Conservation (phyloP, 64 coral and sea anemone species). For the Cladopsammia gracilis region DNA sequence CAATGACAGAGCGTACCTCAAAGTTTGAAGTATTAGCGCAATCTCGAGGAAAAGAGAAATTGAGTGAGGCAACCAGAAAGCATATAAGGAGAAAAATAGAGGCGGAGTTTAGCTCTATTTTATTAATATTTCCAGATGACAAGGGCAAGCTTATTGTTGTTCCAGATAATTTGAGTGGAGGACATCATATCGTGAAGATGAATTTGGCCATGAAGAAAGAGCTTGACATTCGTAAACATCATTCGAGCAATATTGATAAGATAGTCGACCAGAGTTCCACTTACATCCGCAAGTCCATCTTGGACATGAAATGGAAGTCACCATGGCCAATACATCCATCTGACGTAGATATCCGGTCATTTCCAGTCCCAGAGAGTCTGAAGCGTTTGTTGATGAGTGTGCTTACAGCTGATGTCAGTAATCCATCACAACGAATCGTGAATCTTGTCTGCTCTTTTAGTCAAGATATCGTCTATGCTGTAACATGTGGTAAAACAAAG, state of each 20-base stretch:
- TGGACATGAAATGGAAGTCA: slow-evolving; percentile 28
- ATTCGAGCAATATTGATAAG: background rate
- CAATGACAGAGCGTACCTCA: slow-evolving; percentile 55
- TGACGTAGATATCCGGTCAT: slow-evolving; percentile 6
- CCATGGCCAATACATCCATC: slow-evolving; percentile 51
- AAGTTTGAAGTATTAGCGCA: slow-evolving; percentile 40
- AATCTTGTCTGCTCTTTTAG: background rate
- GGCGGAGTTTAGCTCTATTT: slow-evolving; percentile 25
- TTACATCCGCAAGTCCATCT: slow-evolving; percentile 22
- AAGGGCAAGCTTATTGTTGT: slow-evolving; percentile 45
- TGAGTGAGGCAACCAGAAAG: slow-evolving; percentile 44
- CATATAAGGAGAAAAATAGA: slow-evolving; percentile 65
- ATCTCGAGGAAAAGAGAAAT: slow-evolving; percentile 39
- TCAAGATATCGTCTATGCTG: slow-evolving; percentile 3
- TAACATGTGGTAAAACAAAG: slow-evolving; percentile 9
- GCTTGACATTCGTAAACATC: slow-evolving; percentile 17
- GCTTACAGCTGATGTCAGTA: background rate
- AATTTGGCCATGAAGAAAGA: slow-evolving; percentile 47
- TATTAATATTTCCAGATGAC: slow-evolving; percentile 63
- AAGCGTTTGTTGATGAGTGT: background rate
- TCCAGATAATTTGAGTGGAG: slow-evolving; percentile 11
- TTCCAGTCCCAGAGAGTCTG: background rate
- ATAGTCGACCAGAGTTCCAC: slow-evolving; percentile 16
- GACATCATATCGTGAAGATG: slow-evolving; percentile 27
- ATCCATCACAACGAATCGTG: slow-evolving; percentile 8